Evolutionary conservation across 1,140 invertebrate species (phyloP).

Genomic region (Pseudobourletiella spinata): DNA sequence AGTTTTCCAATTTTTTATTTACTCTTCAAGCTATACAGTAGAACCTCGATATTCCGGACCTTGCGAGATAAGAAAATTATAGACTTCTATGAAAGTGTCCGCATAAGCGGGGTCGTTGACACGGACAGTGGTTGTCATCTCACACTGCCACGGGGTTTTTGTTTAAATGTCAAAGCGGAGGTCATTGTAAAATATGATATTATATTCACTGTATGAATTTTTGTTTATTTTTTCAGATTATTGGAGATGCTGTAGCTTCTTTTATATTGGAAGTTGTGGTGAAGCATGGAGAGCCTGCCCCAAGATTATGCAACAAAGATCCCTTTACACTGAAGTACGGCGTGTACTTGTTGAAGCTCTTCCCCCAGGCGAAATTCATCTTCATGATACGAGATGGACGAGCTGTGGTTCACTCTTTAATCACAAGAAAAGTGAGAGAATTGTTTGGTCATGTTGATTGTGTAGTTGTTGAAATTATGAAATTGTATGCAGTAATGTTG

Average conservation of each 20-base stretch:
- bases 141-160: too few relatives aligned
- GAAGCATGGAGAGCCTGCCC: conserved; percentile 86
- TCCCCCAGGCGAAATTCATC: conserved; percentile 80
- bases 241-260: conserved; percentile 67
- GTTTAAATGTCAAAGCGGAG: too few relatives aligned
- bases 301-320: conserved; percentile 95
- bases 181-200: too few relatives aligned
- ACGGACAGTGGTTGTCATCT: too few relatives aligned
- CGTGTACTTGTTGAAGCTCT: conserved; percentile 55
- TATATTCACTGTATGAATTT: too few relatives aligned
- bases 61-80: too few relatives aligned
- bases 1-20: too few relatives aligned
- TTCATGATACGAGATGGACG: conserved; percentile 97
- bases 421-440: conserved; percentile 70
- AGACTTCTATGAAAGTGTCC: too few relatives aligned
- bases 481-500: background rate
- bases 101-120: too few relatives aligned
- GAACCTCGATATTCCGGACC: too few relatives aligned
- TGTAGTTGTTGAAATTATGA: conserved; percentile 50
- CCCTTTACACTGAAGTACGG: conserved; percentile 94
- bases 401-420: conserved; percentile 95
- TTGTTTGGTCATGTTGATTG: conserved; percentile 5
- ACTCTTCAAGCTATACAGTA: too few relatives aligned
- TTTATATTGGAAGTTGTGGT: conserved; percentile 96
- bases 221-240: conserved; percentile 22